Percentiles rank a stretch among this genome's conserved stretches.
These are phyloP conservation scores for Bombus balteatus DNA, from an alignment of 1,140 invertebrate species.

Conservation along the genomic window DNA sequence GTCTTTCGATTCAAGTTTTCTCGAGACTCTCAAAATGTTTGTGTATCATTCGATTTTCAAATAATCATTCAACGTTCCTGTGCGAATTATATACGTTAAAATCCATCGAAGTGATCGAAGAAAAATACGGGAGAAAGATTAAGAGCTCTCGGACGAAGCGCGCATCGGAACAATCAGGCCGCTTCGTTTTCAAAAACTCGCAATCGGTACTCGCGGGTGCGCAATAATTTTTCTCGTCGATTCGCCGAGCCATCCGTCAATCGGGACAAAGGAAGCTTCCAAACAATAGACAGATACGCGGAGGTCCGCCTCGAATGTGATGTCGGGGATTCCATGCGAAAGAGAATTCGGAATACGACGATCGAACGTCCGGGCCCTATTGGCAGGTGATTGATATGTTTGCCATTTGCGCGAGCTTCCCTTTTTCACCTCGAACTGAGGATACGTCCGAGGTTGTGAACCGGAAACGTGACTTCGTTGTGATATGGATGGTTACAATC, in stretches of 20 bases:
- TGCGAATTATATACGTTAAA: not conserved
- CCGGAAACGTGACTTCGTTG: constrained; percentile 58
- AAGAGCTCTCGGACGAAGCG: not conserved
- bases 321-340: constrained; percentile 45
- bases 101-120: not conserved
- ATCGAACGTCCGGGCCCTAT: constrained; percentile 53
- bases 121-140: not conserved
- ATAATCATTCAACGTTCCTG: too few relatives aligned
- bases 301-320: constrained; percentile 8
- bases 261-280: constrained; percentile 28
- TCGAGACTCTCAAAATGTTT: not conserved
- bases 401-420: constrained; percentile 53
- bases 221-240: constrained; percentile 38
- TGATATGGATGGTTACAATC: constrained; percentile 82
- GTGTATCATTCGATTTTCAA: not conserved
- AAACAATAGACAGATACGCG: constrained; percentile 48
- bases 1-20: too few relatives aligned
- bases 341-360: constrained; percentile 47
- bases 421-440: constrained; percentile 50
- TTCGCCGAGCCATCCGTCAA: constrained; percentile 44
- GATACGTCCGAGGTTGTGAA: constrained; percentile 55
- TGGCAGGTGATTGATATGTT: constrained; percentile 73
- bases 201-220: not conserved
- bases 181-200: not conserved
- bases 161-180: not conserved